These are phyloP conservation scores for Scaptomyza pallida DNA, from an alignment of 1,140 invertebrate species.

Conservation along the genomic window DNA sequence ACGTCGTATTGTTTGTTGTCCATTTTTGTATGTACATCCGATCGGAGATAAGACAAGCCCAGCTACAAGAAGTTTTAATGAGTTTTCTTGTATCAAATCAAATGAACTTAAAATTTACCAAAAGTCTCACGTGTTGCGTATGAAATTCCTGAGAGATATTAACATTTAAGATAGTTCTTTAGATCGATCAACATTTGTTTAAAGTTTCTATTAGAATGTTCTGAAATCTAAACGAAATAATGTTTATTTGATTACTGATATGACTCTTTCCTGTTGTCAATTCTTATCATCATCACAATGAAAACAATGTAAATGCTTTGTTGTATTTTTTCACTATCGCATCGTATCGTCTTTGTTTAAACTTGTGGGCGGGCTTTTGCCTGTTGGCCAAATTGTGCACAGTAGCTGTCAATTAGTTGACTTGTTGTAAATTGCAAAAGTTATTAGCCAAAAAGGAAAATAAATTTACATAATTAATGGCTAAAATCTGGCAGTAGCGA, in stretches of 20 bases:
- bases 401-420: slow-evolving; percentile 79
- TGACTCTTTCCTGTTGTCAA: slow-evolving; percentile 17
- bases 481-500: slow-evolving; percentile 51
- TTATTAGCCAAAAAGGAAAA: slow-evolving; percentile 65
- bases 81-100: slow-evolving; percentile 22
- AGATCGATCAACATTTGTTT: not conserved
- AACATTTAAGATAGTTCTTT: no score
- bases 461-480: slow-evolving; percentile 83
- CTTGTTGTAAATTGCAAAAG: slow-evolving; percentile 75
- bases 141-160: no score
- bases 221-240: no score
- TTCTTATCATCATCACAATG: slow-evolving; percentile 11
- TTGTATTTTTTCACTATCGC: slow-evolving; percentile 25
- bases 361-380: slow-evolving; percentile 16
- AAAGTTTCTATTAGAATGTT: no score
- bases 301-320: slow-evolving; percentile 15
- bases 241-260: no score
- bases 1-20: slow-evolving; percentile 3
- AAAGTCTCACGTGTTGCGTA: not conserved
- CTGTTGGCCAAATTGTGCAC: slow-evolving; percentile 48
- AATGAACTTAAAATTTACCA: slow-evolving; percentile 37
- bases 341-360: slow-evolving; percentile 41
- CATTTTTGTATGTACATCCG: slow-evolving; percentile 27
- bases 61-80: slow-evolving; percentile 30
- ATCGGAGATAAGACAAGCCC: slow-evolving; percentile 56